Evolutionary conservation across 2,113 vertebrate genomes (phyloP), one percentile per base, ranked within the genome.

Genomic region (Gopherus evgoodei): DNA sequence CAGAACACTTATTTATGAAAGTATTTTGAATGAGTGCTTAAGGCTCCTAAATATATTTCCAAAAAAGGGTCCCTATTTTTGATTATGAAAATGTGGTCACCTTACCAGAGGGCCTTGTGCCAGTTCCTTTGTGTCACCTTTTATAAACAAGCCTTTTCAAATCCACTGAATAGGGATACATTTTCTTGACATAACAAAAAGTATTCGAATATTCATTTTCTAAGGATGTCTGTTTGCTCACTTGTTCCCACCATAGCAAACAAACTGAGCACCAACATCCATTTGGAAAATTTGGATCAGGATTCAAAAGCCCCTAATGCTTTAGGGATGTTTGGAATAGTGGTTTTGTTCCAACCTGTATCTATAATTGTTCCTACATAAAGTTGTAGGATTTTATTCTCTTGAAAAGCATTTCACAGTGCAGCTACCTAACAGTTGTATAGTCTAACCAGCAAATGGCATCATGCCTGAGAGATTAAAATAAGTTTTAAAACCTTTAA

Each of bases 401-500:
- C 25, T 44, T 72, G 13, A 57, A 35, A 91, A 86, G 50, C 49
- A 81, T 90, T 94, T 92, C 86, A 90, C 65, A 92, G 72, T 35
- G 59, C 91, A 88, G 8, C 2, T 52, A 93, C 81, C 42, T 0
- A 92, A 87, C 91, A 56, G 92, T 97, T 96, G 92, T 89, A 59
- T 47, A 93, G 27, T 25, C 82, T 92, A 94, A 49, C 53, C 79
- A 92, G 35, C 53, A 86, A 10, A 84, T 62, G 53, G 49, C 38
- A 90, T 94, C 94, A 84, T 62, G 35, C 83, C 49, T 84, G 56
- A 72, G 90, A 84, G 87, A 83, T 83, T 83, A 56, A 88, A 95
- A 90, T 94, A 81, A 11, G 50, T 62, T 94, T 83, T 93, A 83
- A 92, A 85, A 8, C 22, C 38, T 94, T 94, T 90, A 90, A 84